A percentile compares a stretch with the other conserved stretches of the same genome.
Evolutionary conservation across 1,140 invertebrate species (phyloP).

Genomic region (Aleiodes sp.): DNA sequence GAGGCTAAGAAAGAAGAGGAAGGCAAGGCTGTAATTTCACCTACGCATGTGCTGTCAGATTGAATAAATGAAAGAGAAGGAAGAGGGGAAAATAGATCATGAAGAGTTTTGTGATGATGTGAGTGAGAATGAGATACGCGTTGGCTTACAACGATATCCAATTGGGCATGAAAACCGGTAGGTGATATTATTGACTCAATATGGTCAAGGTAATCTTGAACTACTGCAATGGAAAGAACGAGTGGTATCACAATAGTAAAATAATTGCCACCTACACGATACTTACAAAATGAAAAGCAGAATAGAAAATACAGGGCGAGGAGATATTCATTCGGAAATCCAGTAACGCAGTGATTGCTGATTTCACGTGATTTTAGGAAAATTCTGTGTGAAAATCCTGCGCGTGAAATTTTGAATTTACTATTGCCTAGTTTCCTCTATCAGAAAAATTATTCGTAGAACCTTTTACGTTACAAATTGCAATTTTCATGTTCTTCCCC

Average conservation of each 20-base stretch:
- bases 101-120: conserved; percentile 4
- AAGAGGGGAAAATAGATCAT: no score
- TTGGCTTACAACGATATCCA: not conserved
- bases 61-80: conserved; percentile 25
- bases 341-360: no score
- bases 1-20: conserved; percentile 56
- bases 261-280: conserved; percentile 21
- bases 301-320: no score
- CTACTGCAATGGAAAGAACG: conserved; percentile 40
- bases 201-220: conserved; percentile 54
- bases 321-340: no score
- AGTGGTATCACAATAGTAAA: conserved; percentile 19
- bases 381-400: no score
- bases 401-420: no score
- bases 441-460: no score
- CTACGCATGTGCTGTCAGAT: conserved; percentile 46
- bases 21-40: conserved; percentile 56
- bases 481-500: no score
- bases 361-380: no score
- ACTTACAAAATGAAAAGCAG: no score
- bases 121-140: conserved; percentile 23
- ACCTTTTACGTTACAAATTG: no score
- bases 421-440: no score
- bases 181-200: conserved; percentile 54
- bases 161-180: conserved; percentile 37